phyloP scores from a whole-genome alignment of 2,113 vertebrate genomes.

The Saguinus imperator region DNA sequence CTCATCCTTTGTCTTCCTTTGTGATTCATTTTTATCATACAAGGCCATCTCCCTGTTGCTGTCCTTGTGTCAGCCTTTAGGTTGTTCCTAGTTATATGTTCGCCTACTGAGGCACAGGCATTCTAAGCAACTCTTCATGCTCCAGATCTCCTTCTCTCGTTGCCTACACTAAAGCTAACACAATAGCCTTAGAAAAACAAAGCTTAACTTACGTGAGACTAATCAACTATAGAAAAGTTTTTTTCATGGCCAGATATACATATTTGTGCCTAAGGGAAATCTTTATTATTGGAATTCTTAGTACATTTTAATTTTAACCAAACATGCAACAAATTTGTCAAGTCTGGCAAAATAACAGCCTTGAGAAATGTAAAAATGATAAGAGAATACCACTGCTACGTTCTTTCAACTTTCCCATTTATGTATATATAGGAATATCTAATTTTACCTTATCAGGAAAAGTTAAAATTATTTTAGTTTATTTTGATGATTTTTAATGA shows the following conservation, averaged over 20 bases:
- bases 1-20: neutral
- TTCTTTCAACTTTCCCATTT: neutral
- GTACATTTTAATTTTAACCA: neutral
- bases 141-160: neutral
- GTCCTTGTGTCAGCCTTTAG: neutral
- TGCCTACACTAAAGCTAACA: neutral
- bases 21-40: neutral
- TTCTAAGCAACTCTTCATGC: neutral
- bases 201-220: neutral
- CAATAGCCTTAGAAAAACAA: neutral
- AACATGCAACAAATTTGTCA: neutral
- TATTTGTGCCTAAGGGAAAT: neutral
- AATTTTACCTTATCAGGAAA: neutral
- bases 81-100: neutral
- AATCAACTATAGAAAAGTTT: neutral
- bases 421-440: neutral
- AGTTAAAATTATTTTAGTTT: neutral
- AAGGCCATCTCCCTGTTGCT: neutral
- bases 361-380: neutral
- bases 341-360: neutral
- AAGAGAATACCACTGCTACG: neutral
- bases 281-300: neutral
- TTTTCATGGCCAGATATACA: neutral
- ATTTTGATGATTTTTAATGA: neutral
- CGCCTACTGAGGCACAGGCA: rapidly evolving